Percentiles rank a stretch among this genome's conserved stretches.
phyloP scores from a whole-genome alignment of 2,113 vertebrate genomes.

The Odontophorus gujanensis region DNA sequence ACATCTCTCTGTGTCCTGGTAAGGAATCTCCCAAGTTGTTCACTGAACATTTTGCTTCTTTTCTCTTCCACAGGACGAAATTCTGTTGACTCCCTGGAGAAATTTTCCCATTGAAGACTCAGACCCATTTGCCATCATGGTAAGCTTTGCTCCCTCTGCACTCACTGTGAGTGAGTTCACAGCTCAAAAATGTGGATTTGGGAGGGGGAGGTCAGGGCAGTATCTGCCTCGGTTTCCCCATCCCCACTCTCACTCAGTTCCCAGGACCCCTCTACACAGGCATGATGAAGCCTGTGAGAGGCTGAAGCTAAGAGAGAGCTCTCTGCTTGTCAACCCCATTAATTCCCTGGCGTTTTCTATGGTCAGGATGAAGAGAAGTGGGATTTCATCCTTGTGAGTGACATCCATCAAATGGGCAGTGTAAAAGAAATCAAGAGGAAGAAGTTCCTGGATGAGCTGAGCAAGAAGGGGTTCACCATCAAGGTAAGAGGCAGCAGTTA shows the following conservation, averaged over 20 bases:
- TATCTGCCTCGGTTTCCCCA: neutral
- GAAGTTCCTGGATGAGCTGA: conserved; percentile 80
- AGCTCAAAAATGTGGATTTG: neutral
- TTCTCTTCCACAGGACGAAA: conserved; percentile 19
- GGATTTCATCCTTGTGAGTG: conserved; percentile 87
- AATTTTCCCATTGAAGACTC: neutral
- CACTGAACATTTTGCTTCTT: neutral
- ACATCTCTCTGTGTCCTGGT: rapidly evolving
- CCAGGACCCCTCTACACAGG: neutral
- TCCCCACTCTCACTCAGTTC: neutral
- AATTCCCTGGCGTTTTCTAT: neutral
- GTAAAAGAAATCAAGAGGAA: conserved; percentile 67
- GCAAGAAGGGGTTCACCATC: conserved; percentile 78
- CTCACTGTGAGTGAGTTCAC: rapidly evolving
- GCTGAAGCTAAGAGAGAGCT: neutral
- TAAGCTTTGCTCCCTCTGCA: neutral
- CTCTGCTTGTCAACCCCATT: neutral
- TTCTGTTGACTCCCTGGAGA: conserved; percentile 34
- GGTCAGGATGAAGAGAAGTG: conserved; percentile 63
- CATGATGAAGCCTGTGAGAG: rapidly evolving
- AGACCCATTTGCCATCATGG: rapidly evolving
- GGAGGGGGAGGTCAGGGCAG: neutral
- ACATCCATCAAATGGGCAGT: neutral
- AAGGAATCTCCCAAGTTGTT: rapidly evolving
- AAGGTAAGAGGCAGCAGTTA: conserved; percentile 73